Evolutionary conservation across 2,113 vertebrate genomes (phyloP).

Genomic region (Myotis brandtii): DNA sequence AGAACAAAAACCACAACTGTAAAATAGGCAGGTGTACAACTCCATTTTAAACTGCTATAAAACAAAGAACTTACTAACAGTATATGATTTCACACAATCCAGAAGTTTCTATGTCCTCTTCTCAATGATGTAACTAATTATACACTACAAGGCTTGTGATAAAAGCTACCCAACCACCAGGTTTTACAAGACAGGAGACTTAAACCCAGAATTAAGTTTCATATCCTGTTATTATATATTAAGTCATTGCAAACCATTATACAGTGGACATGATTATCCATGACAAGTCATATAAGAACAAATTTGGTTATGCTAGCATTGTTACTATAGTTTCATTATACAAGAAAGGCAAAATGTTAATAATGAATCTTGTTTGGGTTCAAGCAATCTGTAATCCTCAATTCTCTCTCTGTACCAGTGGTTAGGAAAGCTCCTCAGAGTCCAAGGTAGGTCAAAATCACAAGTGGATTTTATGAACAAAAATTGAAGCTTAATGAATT

Average conservation of each 20-base stretch:
- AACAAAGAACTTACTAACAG: constrained; percentile 6
- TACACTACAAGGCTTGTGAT: background rate
- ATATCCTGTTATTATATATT: background rate
- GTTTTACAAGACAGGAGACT: background rate
- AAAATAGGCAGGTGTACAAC: background rate
- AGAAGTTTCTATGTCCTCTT: background rate
- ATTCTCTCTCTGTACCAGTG: background rate
- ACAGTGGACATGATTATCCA: background rate
- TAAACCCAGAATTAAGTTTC: background rate
- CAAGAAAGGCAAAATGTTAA: background rate
- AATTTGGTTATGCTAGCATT: background rate
- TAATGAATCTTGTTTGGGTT: background rate
- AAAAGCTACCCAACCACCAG: background rate
- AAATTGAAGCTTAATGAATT: background rate
- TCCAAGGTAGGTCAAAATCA: background rate
- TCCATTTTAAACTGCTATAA: background rate
- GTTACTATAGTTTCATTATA: background rate
- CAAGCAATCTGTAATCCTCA: background rate
- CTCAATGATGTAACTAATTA: background rate
- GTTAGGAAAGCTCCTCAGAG: background rate
- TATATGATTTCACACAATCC: background rate
- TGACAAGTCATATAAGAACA: background rate
- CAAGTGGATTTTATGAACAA: background rate
- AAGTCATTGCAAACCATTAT: background rate
- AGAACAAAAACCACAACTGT: background rate